Base-by-base conservation (phyloP, 2,113 vertebrate species). In the Pelobates fuscus region DNA sequence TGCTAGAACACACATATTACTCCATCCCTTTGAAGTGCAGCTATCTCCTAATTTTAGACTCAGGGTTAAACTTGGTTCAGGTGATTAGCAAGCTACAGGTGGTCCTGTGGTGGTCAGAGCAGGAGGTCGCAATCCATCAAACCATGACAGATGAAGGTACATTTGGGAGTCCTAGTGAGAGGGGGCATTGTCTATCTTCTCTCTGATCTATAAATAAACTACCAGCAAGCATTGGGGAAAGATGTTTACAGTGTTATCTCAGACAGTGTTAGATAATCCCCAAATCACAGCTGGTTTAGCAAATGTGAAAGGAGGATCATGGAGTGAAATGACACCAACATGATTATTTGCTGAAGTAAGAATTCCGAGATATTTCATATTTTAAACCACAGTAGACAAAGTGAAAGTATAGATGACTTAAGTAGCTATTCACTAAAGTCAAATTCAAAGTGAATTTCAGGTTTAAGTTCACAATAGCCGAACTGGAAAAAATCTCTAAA, bases 191-290 rank as follows among this genome's bases (percentile, higher is more conserved):
- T 82, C n/a, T 41, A 37, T 71, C 67, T 63, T 81, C 65, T 78
- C 82, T 64, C 80, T 76, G 43, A 76, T 79, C 80, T 86, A 86
- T 85, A 86, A 86, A 86, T 86, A 86, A 79, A 54, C 58, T 15
- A 49, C 57, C 0, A 0, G 12, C 5, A n/a, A 64, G 30, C 27
- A 58, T 55, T 74, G 32, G 27, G 26, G 55, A 2, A 49, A 67
- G 64, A 61, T 61, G 24, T 15, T 30, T 29, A 24, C 20, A 20
- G 46, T 27, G 59, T 65, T 21, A 76, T 77, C 65, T 26, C 55
- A 68, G 73, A 52, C 27, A 67, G 54, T n/a, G 23, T n/a, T 54
- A 46, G 21, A 52, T 77, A 61, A 77, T 75, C 63, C 65, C 24
- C n/a, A 29, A 18, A 52, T 44, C 67, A 67, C 60, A 32, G 29